Base-by-base conservation (phyloP, 1,140 invertebrate species). In the Procambarus clarkii region DNA sequence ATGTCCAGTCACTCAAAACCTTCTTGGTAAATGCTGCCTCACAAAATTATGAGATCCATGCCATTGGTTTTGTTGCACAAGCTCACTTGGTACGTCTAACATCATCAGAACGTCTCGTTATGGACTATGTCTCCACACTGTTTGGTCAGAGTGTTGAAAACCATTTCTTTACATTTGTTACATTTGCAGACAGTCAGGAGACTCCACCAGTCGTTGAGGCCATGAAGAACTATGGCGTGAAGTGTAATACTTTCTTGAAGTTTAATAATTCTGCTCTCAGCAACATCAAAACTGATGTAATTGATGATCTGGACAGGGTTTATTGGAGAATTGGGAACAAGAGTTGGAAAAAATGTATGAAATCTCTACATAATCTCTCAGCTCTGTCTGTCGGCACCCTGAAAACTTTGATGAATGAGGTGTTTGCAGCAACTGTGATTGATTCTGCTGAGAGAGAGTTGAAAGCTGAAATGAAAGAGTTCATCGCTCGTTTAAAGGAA, bases 341-440 rank as follows among this genome's bases (percentile, higher is more conserved):
- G 24, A 89, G 80, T 81, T 89, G 78, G 78, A 89, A 76, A 79
- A 89, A 89, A 46, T 82, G 79, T 71, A 11, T 82, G 69, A 89
- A 89, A 83, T 13, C 46, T 8, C 79, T 89, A 8, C 18, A n/a
- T 18, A 74, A 82, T 11, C 69, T 89, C 2, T 46, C 60, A 11
- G n/a, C 87, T 15, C 79, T 89, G 7, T 82, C 60, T 11, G 69
- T 76, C 45, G 18, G 18, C 18, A 21, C 18, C 18, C 13, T 64
- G 18, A 89, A 81, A n/a, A 45, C 80, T 46, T 44, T 89, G 79
- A 71, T 69, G 50, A 82, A 50, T 50, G 87, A 89, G 64, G 48
- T 89, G 45, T 89, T 74, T 89, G 78, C 46, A 45, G 18, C 76
- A 46, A 50, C 50, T 44, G 78, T 88, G 13, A 60, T 80, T 13